Conservation (phyloP, 53 echinoderm and acorn worm species). For the Henricia sp. region DNA sequence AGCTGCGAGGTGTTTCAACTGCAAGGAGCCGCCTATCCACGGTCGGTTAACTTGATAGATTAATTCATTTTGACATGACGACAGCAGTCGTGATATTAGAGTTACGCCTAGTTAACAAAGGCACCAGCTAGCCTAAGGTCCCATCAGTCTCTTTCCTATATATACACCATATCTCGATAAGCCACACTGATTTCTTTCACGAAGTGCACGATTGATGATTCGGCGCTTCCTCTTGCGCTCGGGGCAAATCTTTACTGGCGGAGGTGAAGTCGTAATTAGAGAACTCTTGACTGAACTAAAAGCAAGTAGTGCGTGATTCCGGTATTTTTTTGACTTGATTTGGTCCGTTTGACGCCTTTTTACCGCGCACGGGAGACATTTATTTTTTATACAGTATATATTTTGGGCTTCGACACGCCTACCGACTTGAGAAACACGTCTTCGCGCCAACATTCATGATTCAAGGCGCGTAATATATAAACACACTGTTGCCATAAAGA, state of each 20-base stretch:
- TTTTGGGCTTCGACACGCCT: too few relatives aligned
- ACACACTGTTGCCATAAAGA: too few relatives aligned
- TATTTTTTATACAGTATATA: too few relatives aligned
- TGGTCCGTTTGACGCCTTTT: too few relatives aligned
- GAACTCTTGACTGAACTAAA: neutral
- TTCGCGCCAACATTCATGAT: too few relatives aligned
- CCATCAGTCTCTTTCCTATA: too few relatives aligned
- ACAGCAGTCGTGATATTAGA: constrained; percentile 34
- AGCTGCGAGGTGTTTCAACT: too few relatives aligned
- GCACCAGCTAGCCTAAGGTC: neutral
- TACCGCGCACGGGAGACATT: too few relatives aligned
- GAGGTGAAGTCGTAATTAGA: neutral
- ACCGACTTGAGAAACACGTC: too few relatives aligned
- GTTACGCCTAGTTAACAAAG: constrained; percentile 30
- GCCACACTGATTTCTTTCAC: neutral
- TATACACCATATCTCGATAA: too few relatives aligned
- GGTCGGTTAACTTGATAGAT: constrained; percentile 13
- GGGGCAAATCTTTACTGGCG: neutral
- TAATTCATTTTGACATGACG: constrained; percentile 14
- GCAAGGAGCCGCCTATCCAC: constrained; percentile 6
- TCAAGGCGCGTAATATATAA: too few relatives aligned
- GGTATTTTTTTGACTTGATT: too few relatives aligned
- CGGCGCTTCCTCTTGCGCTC: neutral
- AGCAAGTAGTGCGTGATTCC: neutral
- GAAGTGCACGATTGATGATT: constrained; percentile 22